A percentile compares a stretch with the other conserved stretches of the same genome.
These are phyloP conservation scores for Tiaroga cobitis DNA, from an alignment of 2,797 vertebrate species.

Conservation along the genomic window DNA sequence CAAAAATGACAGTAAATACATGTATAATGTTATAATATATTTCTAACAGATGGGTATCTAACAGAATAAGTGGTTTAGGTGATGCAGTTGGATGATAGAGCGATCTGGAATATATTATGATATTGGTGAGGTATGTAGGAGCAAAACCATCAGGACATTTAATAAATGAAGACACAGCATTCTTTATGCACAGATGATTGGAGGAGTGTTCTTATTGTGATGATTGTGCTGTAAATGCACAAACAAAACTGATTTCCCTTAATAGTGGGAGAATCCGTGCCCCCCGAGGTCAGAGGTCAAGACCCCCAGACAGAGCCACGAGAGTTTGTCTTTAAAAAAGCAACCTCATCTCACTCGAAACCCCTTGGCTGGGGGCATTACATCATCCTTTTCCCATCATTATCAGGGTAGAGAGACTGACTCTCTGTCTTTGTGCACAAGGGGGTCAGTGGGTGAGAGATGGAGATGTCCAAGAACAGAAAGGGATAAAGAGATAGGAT, in stretches of 20 bases:
- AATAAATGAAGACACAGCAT: neutral
- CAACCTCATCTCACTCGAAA: slow-evolving; percentile 53
- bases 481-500: slow-evolving; percentile 48
- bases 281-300: slow-evolving; percentile 43
- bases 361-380: slow-evolving; percentile 56
- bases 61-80: neutral
- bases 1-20: too few species aligned
- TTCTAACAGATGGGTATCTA: neutral
- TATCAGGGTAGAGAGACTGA: slow-evolving; percentile 44
- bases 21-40: too few species aligned
- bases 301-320: slow-evolving; percentile 45
- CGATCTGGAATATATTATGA: neutral
- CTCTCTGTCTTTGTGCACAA: slow-evolving; percentile 29
- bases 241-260: slow-evolving; percentile 28
- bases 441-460: slow-evolving; percentile 38
- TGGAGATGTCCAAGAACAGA: slow-evolving; percentile 47
- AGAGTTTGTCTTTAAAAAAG: slow-evolving; percentile 53
- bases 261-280: slow-evolving; percentile 38
- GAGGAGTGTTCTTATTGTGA: neutral
- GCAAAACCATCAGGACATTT: neutral
- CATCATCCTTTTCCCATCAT: slow-evolving; percentile 59
- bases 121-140: neutral
- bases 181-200: neutral
- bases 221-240: neutral
- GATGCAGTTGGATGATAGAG: neutral